A percentile compares a stretch with the other conserved stretches of the same genome.
phyloP scores from a whole-genome alignment of 2,113 vertebrate species.

The Salvelinus sp. region DNA sequence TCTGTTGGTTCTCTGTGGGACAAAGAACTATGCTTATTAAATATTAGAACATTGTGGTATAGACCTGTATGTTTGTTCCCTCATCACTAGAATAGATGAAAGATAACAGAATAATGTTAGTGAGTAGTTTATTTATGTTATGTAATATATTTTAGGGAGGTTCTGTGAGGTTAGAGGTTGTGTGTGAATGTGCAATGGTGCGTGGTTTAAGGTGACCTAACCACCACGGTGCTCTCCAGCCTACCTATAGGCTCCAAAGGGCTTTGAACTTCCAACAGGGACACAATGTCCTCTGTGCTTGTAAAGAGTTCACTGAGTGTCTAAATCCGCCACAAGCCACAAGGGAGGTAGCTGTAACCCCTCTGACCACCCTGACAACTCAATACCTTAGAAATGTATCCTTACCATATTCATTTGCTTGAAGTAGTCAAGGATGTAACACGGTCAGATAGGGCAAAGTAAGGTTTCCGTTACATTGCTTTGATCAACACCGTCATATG shows the following conservation, averaged over 20 bases:
- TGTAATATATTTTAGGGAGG: not conserved
- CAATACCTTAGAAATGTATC: not conserved
- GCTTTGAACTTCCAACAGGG: slow-evolving; percentile 38
- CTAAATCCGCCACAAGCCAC: slow-evolving; percentile 35
- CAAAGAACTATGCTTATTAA: too few relatives aligned
- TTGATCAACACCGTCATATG: too few relatives aligned
- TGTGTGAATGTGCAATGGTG: not conserved
- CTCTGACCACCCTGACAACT: slow-evolving; percentile 60
- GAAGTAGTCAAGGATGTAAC: too few relatives aligned
- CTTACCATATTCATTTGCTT: not conserved
- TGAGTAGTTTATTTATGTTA: not conserved
- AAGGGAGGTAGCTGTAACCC: slow-evolving; percentile 37
- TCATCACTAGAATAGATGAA: too few relatives aligned
- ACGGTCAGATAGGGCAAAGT: too few relatives aligned
- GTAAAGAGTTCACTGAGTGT: slow-evolving; percentile 42
- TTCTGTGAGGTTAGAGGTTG: not conserved
- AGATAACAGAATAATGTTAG: too few relatives aligned
- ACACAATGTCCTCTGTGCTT: slow-evolving; percentile 31
- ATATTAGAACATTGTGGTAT: too few relatives aligned
- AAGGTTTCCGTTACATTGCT: too few relatives aligned
- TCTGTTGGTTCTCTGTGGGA: slow-evolving; percentile 17
- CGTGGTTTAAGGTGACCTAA: too few relatives aligned
- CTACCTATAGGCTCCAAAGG: not conserved
- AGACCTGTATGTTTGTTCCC: too few relatives aligned
- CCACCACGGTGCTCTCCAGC: too few relatives aligned